A percentile compares a stretch with the other conserved stretches of the same genome.
Evolutionary conservation across 2,888 invertebrate species (phyloP).

Genomic region (Lasioglossum pauxillum): DNA sequence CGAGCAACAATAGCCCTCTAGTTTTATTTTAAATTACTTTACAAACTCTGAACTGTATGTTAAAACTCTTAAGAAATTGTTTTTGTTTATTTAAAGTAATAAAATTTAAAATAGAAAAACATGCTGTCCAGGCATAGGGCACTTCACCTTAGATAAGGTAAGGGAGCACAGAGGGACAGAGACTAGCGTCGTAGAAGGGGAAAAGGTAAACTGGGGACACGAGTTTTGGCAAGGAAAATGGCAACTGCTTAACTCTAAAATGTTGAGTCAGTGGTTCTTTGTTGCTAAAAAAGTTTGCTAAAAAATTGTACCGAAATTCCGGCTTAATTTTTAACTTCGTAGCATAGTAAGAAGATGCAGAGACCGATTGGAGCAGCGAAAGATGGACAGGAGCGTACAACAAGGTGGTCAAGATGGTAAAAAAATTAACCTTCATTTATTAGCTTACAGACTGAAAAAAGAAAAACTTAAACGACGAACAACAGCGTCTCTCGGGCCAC

Average conservation of each 20-base stretch:
- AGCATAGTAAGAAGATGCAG: not conserved
- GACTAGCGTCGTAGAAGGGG: too few relatives aligned
- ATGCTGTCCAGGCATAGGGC: too few relatives aligned
- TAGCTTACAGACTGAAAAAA: conserved; percentile 79
- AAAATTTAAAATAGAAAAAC: too few relatives aligned
- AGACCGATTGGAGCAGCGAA: not conserved
- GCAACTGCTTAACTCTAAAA: not conserved
- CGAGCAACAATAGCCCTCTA: too few relatives aligned
- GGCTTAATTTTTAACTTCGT: not conserved
- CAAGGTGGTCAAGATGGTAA: conserved; percentile 54
- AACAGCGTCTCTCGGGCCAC: conserved; percentile 55
- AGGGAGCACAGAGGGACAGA: too few relatives aligned
- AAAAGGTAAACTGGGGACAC: too few relatives aligned
- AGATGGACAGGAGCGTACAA: not conserved
- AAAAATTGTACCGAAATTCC: not conserved
- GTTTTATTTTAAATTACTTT: too few relatives aligned
- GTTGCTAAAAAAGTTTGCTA: not conserved
- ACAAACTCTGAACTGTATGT: too few relatives aligned
- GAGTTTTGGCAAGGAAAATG: not conserved
- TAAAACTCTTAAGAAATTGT: too few relatives aligned
- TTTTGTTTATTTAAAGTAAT: too few relatives aligned
- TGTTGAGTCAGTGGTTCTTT: not conserved
- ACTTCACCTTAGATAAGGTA: too few relatives aligned
- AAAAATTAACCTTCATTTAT: conserved; percentile 82
- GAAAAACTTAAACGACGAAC: conserved; percentile 76